A percentile compares a stretch with the other conserved stretches of the same genome.
These are phyloP conservation scores for Tragelaphus buxtoni DNA, from an alignment of 2,113 vertebrate species.

Conservation along the genomic window DNA sequence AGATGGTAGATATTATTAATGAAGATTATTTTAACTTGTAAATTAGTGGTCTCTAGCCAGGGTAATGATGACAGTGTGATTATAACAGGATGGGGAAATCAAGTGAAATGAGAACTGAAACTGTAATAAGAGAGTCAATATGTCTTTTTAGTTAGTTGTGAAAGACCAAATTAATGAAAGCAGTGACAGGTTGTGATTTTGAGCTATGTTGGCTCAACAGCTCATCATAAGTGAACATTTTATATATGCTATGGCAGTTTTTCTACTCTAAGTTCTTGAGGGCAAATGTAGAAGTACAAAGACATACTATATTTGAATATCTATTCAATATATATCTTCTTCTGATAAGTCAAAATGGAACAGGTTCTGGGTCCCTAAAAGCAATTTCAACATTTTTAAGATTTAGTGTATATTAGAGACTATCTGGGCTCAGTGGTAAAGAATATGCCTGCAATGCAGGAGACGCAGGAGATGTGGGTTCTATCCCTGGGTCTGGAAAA, in stretches of 20 bases:
- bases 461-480: accelerated
- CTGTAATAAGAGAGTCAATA: background rate
- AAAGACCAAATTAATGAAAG: background rate
- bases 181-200: background rate
- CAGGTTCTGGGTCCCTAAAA: background rate
- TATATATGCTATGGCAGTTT: background rate
- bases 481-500: background rate
- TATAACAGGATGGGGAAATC: background rate
- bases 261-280: background rate
- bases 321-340: background rate
- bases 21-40: conserved; percentile 27
- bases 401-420: background rate
- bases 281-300: background rate
- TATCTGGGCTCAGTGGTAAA: background rate
- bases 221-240: background rate
- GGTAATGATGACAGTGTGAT: background rate
- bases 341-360: background rate
- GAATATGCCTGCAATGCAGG: background rate
- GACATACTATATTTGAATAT: background rate
- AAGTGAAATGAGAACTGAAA: background rate
- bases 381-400: background rate
- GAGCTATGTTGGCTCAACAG: background rate
- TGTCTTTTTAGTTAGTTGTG: background rate
- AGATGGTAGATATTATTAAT: conserved; percentile 1
- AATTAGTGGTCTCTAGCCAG: background rate